A percentile compares a stretch with the other conserved stretches of the same genome.
phyloP scores from a whole-genome alignment of 2,888 invertebrate genomes.

The Darwinula stevensoni region DNA sequence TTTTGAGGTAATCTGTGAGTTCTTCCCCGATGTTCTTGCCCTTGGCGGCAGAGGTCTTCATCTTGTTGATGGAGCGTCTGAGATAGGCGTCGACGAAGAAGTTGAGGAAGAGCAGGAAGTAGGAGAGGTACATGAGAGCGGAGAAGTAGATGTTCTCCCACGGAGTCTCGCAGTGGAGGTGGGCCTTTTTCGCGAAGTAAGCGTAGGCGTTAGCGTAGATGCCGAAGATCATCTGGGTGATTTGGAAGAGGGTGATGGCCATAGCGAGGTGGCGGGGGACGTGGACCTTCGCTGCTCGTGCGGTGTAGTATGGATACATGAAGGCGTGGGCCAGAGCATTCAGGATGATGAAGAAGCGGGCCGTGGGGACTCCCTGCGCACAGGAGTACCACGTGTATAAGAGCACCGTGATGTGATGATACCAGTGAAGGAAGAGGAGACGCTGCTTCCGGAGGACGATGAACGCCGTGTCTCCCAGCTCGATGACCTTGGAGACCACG shows the following conservation, averaged over 20 bases:
- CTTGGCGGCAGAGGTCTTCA: no score
- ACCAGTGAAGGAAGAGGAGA: conserved; percentile 82
- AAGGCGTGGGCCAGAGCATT: conserved; percentile 69
- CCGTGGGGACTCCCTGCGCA: conserved; percentile 22
- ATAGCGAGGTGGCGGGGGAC: conserved; percentile 39
- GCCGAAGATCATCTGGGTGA: conserved; percentile 78
- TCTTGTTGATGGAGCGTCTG: no score
- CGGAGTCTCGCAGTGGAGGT: conserved; percentile 49
- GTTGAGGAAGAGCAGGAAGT: conserved; percentile 65
- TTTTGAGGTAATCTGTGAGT: no score
- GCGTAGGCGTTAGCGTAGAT: conserved; percentile 68
- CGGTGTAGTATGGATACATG: conserved; percentile 73
- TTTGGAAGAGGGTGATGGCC: conserved; percentile 63
- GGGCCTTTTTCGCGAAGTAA: conserved; percentile 30
- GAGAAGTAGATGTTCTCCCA: conserved; percentile 55
- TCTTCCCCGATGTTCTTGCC: no score
- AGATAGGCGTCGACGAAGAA: conserved; percentile 93
- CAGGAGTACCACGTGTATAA: conserved; percentile 83
- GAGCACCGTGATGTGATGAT: conserved; percentile 80
- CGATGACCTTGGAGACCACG: conserved; percentile 80
- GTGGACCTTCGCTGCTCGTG: conserved; percentile 51
- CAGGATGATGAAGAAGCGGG: conserved; percentile 75
- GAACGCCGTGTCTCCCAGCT: conserved; percentile 83
- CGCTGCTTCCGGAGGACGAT: conserved; percentile 52
- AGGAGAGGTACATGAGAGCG: conserved; percentile 80